Evolutionary conservation across 2,113 vertebrate species (phyloP).

Genomic region (Zapornia atra): DNA sequence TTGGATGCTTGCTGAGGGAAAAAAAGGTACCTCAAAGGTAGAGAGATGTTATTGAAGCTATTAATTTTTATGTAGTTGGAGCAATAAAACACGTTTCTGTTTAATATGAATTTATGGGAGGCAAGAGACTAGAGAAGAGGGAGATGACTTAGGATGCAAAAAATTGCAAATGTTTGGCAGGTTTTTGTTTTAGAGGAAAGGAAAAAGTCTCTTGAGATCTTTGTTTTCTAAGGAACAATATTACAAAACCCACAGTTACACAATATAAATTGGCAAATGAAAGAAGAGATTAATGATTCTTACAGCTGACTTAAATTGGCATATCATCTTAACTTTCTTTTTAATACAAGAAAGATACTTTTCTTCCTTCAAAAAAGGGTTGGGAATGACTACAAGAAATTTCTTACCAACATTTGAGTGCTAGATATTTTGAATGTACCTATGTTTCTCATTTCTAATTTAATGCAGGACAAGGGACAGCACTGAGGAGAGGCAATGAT

Average conservation of each 20-base stretch:
- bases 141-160: slow-evolving; percentile 48
- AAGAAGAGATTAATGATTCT: slow-evolving; percentile 48
- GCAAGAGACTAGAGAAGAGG: not conserved
- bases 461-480: not conserved
- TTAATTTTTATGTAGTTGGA: slow-evolving; percentile 19
- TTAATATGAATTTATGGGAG: slow-evolving; percentile 16
- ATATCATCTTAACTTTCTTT: not conserved
- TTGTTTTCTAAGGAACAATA: slow-evolving; percentile 65
- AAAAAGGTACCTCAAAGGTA: not conserved
- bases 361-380: not conserved
- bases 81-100: slow-evolving; percentile 16
- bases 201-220: slow-evolving; percentile 56
- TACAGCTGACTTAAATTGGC: slow-evolving; percentile 10
- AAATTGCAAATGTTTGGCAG: slow-evolving; percentile 54
- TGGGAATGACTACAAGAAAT: not conserved
- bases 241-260: slow-evolving; percentile 71
- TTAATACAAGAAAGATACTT: not conserved
- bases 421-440: not conserved
- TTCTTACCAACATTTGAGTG: not conserved
- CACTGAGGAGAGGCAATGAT: not conserved
- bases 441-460: not conserved
- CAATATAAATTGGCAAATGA: slow-evolving; percentile 63
- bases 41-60: not conserved
- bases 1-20: not conserved
- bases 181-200: slow-evolving; percentile 35